phyloP scores from a whole-genome alignment of 2,888 invertebrate genomes.

The Allygus modestus region DNA sequence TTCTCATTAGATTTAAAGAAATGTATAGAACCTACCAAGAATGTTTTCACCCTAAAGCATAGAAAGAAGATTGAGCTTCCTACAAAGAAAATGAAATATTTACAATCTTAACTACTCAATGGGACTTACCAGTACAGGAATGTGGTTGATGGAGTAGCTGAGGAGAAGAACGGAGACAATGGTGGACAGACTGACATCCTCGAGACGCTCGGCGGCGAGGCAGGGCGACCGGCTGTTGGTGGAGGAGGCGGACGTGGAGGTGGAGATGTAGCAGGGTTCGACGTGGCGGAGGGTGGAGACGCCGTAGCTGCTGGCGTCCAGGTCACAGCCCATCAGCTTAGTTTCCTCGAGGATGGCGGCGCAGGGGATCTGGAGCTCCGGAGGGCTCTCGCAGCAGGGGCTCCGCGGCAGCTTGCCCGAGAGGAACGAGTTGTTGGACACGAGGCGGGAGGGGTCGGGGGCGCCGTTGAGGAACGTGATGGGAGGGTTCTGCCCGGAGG shows the following conservation, averaged over 20 bases:
- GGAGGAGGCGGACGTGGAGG: constrained; percentile 70
- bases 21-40: no score
- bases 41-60: no score
- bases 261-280: constrained; percentile 69
- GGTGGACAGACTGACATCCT: constrained; percentile 75
- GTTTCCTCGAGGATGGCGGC: constrained; percentile 65
- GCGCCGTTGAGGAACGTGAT: constrained; percentile 66
- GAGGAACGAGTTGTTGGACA: constrained; percentile 58
- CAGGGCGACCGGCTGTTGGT: constrained; percentile 70
- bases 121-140: constrained; percentile 79
- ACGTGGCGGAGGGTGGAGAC: constrained; percentile 52
- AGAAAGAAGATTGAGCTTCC: no score
- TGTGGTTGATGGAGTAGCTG: constrained; percentile 79
- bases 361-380: constrained; percentile 59
- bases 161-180: constrained; percentile 76
- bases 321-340: constrained; percentile 64
- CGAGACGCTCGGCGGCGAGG: constrained; percentile 67
- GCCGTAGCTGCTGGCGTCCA: constrained; percentile 62
- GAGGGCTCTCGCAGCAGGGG: constrained; percentile 37
- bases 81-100: no score
- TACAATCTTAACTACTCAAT: not conserved
- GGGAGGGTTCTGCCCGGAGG: constrained; percentile 60
- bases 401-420: not conserved
- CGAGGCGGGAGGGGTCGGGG: constrained; percentile 60
- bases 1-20: no score